Evolutionary conservation across 1,140 invertebrate genomes (phyloP).

Genomic region (Drosophila hydei): DNA sequence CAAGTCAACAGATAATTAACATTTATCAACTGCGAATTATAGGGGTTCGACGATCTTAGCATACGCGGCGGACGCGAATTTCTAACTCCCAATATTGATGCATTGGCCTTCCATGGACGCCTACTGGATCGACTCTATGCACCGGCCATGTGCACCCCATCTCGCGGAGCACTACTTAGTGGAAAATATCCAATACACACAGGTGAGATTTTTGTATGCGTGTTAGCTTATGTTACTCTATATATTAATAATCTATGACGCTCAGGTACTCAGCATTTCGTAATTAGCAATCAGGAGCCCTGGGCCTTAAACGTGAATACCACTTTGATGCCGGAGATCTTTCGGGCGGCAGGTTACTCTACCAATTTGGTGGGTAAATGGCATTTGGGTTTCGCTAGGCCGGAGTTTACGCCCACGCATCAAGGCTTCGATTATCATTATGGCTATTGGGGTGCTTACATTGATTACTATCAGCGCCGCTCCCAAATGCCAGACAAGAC

Average conservation of each 20-base stretch:
- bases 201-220: slow-evolving; percentile 84
- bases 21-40: slow-evolving; percentile 4
- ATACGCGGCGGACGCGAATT: slow-evolving; percentile 94
- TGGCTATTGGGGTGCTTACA: slow-evolving; percentile 92
- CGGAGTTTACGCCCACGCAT: slow-evolving; percentile 90
- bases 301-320: slow-evolving; percentile 89
- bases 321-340: slow-evolving; percentile 90
- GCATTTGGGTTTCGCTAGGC: slow-evolving; percentile 91
- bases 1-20: neutral
- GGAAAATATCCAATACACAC: slow-evolving; percentile 93
- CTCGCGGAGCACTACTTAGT: slow-evolving; percentile 90
- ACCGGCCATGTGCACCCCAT: slow-evolving; percentile 91
- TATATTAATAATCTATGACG: neutral
- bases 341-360: slow-evolving; percentile 90
- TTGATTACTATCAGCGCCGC: slow-evolving; percentile 92
- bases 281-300: slow-evolving; percentile 89
- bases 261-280: slow-evolving; percentile 91
- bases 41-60: slow-evolving; percentile 96
- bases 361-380: slow-evolving; percentile 96
- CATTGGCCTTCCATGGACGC: slow-evolving; percentile 90
- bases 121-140: slow-evolving; percentile 91
- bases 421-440: slow-evolving; percentile 94
- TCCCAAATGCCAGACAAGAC: slow-evolving; percentile 85
- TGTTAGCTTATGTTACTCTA: neutral
- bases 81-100: slow-evolving; percentile 93